A percentile compares a stretch with the other conserved stretches of the same genome.
Conservation (phyloP, 2,113 vertebrate genomes). For the Sisor rabdophorus region DNA sequence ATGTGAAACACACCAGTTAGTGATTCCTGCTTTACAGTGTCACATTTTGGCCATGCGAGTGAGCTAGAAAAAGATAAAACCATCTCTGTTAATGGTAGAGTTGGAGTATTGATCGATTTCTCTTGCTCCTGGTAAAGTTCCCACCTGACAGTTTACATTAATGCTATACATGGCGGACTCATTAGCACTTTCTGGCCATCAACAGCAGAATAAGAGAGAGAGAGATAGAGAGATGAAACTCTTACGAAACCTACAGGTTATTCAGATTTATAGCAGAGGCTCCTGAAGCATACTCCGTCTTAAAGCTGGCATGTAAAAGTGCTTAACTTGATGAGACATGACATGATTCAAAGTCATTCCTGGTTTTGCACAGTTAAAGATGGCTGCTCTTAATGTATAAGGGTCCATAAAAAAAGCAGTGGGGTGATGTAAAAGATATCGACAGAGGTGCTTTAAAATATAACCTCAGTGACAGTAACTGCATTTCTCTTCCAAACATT, state of each 20-base stretch:
- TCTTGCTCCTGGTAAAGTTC: slow-evolving; percentile 26
- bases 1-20: no score
- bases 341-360: slow-evolving; percentile 34
- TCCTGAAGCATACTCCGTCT: background rate
- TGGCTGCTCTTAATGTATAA: slow-evolving; percentile 8
- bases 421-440: background rate
- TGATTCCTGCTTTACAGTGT: background rate
- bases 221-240: background rate
- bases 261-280: slow-evolving; percentile 9
- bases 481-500: background rate
- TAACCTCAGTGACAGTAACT: background rate
- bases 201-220: background rate
- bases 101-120: slow-evolving; percentile 27
- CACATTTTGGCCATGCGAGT: background rate
- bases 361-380: background rate
- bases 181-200: slow-evolving; percentile 16
- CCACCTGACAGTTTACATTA: slow-evolving; percentile 28
- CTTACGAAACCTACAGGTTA: background rate
- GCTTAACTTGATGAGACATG: slow-evolving; percentile 29
- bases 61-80: background rate
- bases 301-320: slow-evolving; percentile 12
- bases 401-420: background rate
- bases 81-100: slow-evolving; percentile 15
- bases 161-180: slow-evolving; percentile 13
- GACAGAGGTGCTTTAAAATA: slow-evolving; percentile 4